These are phyloP conservation scores for Steinernema carpocapsae DNA, from an alignment of 2,888 invertebrate species.

Conservation along the genomic window DNA sequence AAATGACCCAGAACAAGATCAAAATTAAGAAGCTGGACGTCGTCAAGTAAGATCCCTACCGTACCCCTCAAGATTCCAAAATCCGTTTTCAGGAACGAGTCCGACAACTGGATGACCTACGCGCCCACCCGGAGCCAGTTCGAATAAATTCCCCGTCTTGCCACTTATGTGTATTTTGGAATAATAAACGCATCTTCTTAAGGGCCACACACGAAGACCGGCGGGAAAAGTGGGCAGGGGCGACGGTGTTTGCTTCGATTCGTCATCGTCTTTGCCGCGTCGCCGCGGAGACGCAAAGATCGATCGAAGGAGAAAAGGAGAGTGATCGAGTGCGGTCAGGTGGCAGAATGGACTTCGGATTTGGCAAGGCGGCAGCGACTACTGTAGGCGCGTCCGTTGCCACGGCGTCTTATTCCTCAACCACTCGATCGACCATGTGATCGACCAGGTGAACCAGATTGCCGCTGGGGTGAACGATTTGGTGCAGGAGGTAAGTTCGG, in stretches of 20 bases:
- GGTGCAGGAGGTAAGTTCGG: slow-evolving; percentile 18
- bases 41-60: slow-evolving; percentile 4
- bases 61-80: not conserved
- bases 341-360: not conserved
- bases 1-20: slow-evolving; percentile 13
- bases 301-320: slow-evolving; percentile 7
- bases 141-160: slow-evolving; percentile 1
- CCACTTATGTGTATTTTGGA: slow-evolving; percentile 5
- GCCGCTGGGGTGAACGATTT: slow-evolving; percentile 39
- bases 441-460: slow-evolving; percentile 47
- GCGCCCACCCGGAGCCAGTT: slow-evolving; percentile 5
- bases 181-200: slow-evolving; percentile 9
- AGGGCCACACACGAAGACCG: slow-evolving; percentile 25
- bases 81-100: slow-evolving; percentile 1
- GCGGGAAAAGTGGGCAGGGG: not conserved
- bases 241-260: slow-evolving; percentile 23
- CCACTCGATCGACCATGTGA: slow-evolving; percentile 56
- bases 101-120: slow-evolving; percentile 20
- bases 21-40: slow-evolving; percentile 21
- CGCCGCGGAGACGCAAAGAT: slow-evolving; percentile 25
- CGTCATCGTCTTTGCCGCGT: slow-evolving; percentile 30
- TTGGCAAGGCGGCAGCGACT: not conserved
- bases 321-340: slow-evolving; percentile 6
- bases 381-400: slow-evolving; percentile 14
- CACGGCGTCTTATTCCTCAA: slow-evolving; percentile 46